Conservation (phyloP, 2,797 vertebrate genomes). For the Halcyon leucocephala region DNA sequence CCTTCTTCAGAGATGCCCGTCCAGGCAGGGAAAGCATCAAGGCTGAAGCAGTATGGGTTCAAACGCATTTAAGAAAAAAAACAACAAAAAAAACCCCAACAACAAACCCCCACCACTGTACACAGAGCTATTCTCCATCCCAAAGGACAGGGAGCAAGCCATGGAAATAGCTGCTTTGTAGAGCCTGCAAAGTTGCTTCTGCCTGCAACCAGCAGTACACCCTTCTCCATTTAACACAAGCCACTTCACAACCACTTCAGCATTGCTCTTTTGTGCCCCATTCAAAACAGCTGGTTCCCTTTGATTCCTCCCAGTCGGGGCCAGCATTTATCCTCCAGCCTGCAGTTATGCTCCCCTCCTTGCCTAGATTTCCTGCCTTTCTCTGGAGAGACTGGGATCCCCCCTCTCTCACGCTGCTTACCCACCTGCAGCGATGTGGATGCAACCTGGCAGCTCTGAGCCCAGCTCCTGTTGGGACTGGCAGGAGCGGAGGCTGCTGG, state of each 20-base stretch:
- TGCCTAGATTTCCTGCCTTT: background rate
- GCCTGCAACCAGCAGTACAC: background rate
- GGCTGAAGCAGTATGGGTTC: rapidly evolving
- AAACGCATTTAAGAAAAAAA: background rate
- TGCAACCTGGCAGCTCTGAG: background rate
- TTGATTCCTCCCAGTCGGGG: background rate
- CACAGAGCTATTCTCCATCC: background rate
- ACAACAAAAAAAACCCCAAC: too few species aligned
- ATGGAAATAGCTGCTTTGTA: background rate
- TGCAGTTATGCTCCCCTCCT: background rate
- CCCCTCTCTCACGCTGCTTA: background rate
- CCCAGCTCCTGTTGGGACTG: background rate
- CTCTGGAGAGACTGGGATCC: background rate
- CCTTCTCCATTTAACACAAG: background rate
- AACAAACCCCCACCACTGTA: rapidly evolving
- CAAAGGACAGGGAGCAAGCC: background rate
- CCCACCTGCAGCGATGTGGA: background rate
- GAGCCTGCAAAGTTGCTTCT: background rate
- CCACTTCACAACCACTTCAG: background rate
- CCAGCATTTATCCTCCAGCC: background rate
- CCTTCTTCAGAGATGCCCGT: background rate
- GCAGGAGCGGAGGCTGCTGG: background rate
- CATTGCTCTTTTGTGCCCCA: background rate
- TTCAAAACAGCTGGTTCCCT: background rate
- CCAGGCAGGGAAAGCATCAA: background rate